Conservation (phyloP, 1,140 invertebrate species). For the Diorhabda sublineata region DNA sequence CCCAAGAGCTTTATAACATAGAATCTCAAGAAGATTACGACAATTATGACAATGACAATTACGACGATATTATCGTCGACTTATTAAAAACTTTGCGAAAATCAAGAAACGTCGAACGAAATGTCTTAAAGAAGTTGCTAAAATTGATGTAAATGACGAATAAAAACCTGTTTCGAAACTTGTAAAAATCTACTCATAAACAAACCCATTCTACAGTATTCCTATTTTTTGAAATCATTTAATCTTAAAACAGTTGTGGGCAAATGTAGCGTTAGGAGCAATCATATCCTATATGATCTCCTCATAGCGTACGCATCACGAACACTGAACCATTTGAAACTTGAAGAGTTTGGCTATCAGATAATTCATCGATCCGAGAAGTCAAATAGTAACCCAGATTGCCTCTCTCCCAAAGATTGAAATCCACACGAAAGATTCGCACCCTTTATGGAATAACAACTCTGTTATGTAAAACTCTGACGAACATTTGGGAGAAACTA, state of each 20-base stretch:
- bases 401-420: too few species aligned
- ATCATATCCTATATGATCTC: constrained; percentile 30
- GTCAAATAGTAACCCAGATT: too few species aligned
- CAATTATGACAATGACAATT: too few species aligned
- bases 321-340: constrained; percentile 22
- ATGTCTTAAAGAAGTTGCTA: constrained; percentile 25
- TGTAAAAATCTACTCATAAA: constrained; percentile 29
- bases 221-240: constrained; percentile 40
- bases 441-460: too few species aligned
- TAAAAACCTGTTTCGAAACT: constrained; percentile 30
- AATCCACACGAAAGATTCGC: too few species aligned
- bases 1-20: too few species aligned
- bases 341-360: too few species aligned
- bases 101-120: constrained; percentile 16
- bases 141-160: constrained; percentile 6
- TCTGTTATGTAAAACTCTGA: too few species aligned
- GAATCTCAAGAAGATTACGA: too few species aligned
- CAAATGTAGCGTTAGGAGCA: constrained; percentile 37
- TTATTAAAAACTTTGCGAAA: constrained; percentile 21
- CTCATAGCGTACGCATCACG: constrained; percentile 32
- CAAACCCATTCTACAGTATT: constrained; percentile 39
- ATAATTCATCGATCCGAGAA: too few species aligned
- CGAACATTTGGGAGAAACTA: too few species aligned
- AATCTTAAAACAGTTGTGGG: constrained; percentile 41
- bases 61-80: constrained; percentile 24